A percentile compares a stretch with the other conserved stretches of the same genome.
Conservation (phyloP, 2,113 vertebrate genomes). For the Apaloderma vittatum region DNA sequence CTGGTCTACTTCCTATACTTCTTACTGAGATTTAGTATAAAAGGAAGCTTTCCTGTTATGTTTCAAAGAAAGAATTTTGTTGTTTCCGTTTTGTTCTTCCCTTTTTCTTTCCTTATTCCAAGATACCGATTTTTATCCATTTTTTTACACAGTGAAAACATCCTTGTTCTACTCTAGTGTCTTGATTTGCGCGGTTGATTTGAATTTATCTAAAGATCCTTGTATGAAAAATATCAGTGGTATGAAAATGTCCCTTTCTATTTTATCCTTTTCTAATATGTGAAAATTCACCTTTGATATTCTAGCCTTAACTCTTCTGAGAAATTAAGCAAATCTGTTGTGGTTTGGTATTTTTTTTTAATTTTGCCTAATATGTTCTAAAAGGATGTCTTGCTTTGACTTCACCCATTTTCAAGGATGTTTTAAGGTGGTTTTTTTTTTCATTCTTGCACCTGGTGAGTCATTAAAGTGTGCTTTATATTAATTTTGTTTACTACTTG, state of each 20-base stretch:
- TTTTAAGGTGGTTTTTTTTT: background rate
- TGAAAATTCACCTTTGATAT: background rate
- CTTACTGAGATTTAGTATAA: background rate
- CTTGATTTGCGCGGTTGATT: background rate
- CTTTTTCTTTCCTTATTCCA: background rate
- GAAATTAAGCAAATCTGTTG: background rate
- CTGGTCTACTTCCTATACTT: background rate
- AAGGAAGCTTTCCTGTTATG: background rate
- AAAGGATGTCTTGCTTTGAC: background rate
- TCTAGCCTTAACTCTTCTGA: background rate
- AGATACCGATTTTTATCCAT: background rate
- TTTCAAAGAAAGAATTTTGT: background rate
- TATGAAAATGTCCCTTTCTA: accelerated
- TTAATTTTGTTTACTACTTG: background rate
- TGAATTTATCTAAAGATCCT: background rate
- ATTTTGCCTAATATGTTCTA: background rate
- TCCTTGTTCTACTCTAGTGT: background rate
- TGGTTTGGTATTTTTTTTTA: background rate
- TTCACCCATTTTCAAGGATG: background rate
- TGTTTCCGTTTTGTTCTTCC: background rate
- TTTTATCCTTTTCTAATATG: background rate
- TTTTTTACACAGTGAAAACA: background rate
- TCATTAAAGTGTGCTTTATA: background rate
- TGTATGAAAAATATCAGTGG: background rate
- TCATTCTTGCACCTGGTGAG: background rate